Conservation (phyloP, 2,113 vertebrate species). For the Microtus richardsoni region DNA sequence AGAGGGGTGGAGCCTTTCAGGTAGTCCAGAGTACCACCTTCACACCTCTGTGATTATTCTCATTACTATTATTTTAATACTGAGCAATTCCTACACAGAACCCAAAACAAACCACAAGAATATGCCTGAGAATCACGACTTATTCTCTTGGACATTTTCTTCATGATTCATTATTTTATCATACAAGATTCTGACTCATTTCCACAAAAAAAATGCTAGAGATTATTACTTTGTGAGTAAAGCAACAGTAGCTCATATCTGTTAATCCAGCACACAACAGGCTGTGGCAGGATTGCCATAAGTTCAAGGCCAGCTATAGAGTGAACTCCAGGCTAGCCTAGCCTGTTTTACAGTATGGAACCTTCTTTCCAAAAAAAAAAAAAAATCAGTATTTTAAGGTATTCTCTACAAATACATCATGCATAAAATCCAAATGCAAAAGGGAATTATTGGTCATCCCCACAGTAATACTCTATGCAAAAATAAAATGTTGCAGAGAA, state of each 20-base stretch:
- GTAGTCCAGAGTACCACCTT: conserved; percentile 53
- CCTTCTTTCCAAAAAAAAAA: not conserved
- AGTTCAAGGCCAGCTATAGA: not conserved
- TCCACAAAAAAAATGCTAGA: conserved; percentile 35
- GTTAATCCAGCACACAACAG: not conserved
- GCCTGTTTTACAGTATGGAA: not conserved
- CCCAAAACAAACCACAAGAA: conserved; percentile 19
- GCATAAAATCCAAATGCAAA: conserved; percentile 55
- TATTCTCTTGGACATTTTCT: conserved; percentile 2
- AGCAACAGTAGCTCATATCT: not conserved
- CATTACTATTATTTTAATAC: conserved; percentile 42
- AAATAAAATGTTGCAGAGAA: conserved; percentile 3
- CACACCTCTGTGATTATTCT: conserved; percentile 63
- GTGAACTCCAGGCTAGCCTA: not conserved
- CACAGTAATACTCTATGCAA: not conserved
- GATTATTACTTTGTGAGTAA: conserved; percentile 41
- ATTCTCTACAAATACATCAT: conserved; percentile 11
- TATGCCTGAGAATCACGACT: conserved; percentile 13
- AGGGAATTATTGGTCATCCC: not conserved
- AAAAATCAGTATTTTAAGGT: not conserved
- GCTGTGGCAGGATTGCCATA: not conserved
- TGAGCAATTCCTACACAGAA: conserved; percentile 50
- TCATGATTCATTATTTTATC: conserved; percentile 41
- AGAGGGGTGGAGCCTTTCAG: conserved; percentile 58
- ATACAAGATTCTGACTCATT: conserved; percentile 39